phyloP scores from a whole-genome alignment of 2,113 vertebrate species.

The Vulpes lagopus region DNA sequence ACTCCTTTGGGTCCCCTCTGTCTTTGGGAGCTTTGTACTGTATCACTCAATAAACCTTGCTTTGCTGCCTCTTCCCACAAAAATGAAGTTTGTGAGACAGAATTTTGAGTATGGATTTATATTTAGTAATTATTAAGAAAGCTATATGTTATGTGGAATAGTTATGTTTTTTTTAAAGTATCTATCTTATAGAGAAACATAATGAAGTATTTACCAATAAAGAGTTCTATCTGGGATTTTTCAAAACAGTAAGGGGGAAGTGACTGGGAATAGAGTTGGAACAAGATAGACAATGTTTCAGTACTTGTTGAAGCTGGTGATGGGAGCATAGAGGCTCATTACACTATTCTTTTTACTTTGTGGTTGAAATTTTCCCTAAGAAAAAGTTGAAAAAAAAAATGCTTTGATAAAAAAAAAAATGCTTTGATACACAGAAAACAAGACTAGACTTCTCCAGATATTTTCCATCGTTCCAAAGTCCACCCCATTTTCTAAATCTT shows the following conservation, averaged over 20 bases:
- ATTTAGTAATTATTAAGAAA: not conserved
- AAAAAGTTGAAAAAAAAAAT: not conserved
- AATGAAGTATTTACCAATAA: conserved; percentile 11
- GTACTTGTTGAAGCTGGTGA: not conserved
- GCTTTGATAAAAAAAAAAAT: too few relatives aligned
- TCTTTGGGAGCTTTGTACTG: too few relatives aligned
- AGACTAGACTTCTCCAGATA: not conserved
- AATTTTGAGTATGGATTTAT: not conserved
- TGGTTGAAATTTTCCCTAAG: not conserved
- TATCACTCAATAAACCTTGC: too few relatives aligned
- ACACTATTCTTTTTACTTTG: not conserved
- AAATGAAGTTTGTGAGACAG: not conserved
- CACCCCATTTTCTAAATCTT: not conserved
- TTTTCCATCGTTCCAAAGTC: not conserved
- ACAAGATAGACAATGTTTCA: not conserved
- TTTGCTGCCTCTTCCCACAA: not conserved
- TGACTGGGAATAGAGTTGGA: not conserved
- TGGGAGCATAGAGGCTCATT: not conserved
- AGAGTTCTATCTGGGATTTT: not conserved
- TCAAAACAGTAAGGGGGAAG: not conserved
- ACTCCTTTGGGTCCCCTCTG: too few relatives aligned
- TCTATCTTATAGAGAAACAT: not conserved
- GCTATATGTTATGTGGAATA: not conserved
- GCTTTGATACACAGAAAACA: not conserved
- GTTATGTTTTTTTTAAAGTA: not conserved